These are phyloP conservation scores for Strigamia crassipes DNA, from an alignment of 2,888 invertebrate genomes.

Conservation along the genomic window DNA sequence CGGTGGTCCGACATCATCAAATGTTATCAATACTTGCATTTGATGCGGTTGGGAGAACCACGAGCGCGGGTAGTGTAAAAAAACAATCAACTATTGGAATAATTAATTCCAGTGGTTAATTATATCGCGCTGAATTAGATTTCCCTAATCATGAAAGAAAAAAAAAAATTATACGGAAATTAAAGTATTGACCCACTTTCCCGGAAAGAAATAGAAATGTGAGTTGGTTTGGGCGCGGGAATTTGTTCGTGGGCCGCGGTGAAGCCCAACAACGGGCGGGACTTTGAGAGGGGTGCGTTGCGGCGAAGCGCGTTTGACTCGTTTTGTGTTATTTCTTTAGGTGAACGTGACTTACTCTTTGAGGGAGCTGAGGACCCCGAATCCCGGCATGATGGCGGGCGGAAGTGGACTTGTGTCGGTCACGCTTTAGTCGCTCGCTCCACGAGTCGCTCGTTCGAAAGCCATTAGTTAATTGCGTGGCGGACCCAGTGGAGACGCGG, in stretches of 20 bases:
- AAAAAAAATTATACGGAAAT: no score
- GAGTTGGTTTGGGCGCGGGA: no score
- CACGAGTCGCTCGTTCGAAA: constrained; percentile 11
- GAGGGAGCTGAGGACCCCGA: neutral
- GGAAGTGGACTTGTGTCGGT: constrained; percentile 24
- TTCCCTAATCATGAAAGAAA: no score
- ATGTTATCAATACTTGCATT: no score
- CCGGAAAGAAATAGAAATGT: no score
- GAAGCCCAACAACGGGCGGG: constrained; percentile 3
- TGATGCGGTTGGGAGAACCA: no score
- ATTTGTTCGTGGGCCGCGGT: neutral
- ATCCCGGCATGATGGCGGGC: constrained; percentile 27
- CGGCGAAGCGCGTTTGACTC: neutral
- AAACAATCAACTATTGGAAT: neutral
- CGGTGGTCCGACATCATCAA: neutral
- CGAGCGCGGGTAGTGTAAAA: no score
- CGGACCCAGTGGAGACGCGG: constrained; percentile 28
- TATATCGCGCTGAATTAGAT: no score
- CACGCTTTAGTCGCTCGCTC: constrained; percentile 15
- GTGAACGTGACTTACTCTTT: constrained; percentile 7
- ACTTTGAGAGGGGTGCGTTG: constrained; percentile 2
- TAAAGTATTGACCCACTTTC: no score
- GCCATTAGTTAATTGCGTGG: constrained; percentile 31
- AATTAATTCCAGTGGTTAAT: neutral
- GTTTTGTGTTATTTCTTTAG: neutral